These are phyloP conservation scores for Excalfactoria chinensis DNA, from an alignment of 2,113 vertebrate genomes.

Conservation along the genomic window DNA sequence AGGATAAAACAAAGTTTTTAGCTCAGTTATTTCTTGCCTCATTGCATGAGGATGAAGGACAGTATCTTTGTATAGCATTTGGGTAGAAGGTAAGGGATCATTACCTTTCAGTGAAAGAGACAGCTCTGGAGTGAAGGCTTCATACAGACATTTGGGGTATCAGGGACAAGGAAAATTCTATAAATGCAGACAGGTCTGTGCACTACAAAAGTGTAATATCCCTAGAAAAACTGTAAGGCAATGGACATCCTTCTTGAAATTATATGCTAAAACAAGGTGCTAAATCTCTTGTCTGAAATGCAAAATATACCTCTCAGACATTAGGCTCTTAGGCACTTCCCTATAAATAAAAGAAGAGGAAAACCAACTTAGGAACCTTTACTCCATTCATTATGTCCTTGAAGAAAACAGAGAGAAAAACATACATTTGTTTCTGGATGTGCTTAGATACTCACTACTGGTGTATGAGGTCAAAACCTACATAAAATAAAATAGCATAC, in stretches of 20 bases:
- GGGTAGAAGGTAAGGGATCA: not conserved
- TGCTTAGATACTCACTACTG: not conserved
- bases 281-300: not conserved
- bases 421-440: not conserved
- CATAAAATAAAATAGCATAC: not conserved
- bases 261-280: not conserved
- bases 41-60: not conserved
- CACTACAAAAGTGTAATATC: not conserved
- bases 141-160: not conserved
- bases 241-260: not conserved
- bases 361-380: not conserved
- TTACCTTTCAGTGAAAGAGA: not conserved
- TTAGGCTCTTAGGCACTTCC: not conserved
- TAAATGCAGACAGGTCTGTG: not conserved
- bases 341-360: not conserved
- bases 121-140: not conserved
- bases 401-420: not conserved
- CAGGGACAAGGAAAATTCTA: not conserved
- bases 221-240: not conserved
- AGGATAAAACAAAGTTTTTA: not conserved
- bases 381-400: not conserved
- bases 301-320: not conserved
- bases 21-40: not conserved
- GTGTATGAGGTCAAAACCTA: not conserved
- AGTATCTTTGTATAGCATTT: not conserved